Evolutionary conservation across 2,888 invertebrate genomes (phyloP), one percentile per base, ranked within the genome.

Genomic region (Stenoptilia bipunctidactyla): DNA sequence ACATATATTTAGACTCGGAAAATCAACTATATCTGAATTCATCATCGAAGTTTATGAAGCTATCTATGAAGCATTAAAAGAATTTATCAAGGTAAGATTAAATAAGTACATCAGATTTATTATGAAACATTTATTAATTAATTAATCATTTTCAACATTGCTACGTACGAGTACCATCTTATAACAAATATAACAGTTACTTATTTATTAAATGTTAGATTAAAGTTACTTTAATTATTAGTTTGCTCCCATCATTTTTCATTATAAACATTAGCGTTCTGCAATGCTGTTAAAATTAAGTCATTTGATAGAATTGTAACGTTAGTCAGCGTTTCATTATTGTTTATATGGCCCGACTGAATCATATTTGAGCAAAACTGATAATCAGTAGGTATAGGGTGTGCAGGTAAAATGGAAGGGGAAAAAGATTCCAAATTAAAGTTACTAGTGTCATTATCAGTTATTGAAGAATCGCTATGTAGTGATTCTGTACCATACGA

Each of bases 11-110:
- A 40, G 51, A 51, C 42, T 52, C 34, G 40, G 45, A 48, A 50
- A 50, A 46, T 47, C 46, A 50, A 48, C 47, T 43, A 43, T 45
- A 39, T 52, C 48, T 37, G 47, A 47, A 47, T 44, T 50, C 44
- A 50, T 51, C 42, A 37, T 43, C 39, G 51, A 51, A 48, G 48
- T 50, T 41, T 51, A 49, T 44, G 46, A 48, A 45, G 48, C 45
- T 39, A 49, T 49, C 41, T 48, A 51, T 44, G 45, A 45, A 45
- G 37, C 45, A 47, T 44, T 48, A 45, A 43, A 42, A 38, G 47
- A 48, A 43, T 45, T 43, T 38, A 46, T 49, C 40, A 47, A 49
- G 47, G 47, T 47, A 47, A 46, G 39, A 41, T 40, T 35, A 47
- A 49, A 47, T 48, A 45, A 45, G 33, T 38, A 35, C 27, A 42